These are phyloP conservation scores for Hiodon tergisus DNA, from an alignment of 2,113 vertebrate genomes.

Conservation along the genomic window DNA sequence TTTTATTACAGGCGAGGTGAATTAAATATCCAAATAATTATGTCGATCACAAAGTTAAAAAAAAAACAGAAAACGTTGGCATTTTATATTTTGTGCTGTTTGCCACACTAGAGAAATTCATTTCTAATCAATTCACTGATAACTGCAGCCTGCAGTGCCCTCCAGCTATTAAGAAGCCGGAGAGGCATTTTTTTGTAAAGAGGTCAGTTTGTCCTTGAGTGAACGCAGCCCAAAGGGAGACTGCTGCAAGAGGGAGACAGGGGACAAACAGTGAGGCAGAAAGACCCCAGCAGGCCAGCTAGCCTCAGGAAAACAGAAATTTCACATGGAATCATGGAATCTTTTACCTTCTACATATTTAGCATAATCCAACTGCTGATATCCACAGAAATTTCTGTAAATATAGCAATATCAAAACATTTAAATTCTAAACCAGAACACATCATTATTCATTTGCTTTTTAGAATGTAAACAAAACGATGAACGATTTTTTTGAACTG, in stretches of 20 bases:
- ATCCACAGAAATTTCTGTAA: background rate
- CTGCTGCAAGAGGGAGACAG: background rate
- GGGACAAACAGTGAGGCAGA: slow-evolving; percentile 5
- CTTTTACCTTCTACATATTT: background rate
- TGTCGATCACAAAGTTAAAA: too few relatives aligned
- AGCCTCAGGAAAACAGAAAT: background rate
- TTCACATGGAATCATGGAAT: background rate
- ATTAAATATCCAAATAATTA: too few relatives aligned
- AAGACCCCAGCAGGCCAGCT: slow-evolving; percentile 13
- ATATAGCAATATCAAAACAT: too few relatives aligned
- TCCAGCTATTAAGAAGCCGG: background rate
- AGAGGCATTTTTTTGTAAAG: background rate
- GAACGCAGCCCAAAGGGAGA: background rate
- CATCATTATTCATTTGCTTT: too few relatives aligned
- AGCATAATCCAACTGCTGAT: background rate
- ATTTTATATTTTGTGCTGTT: too few relatives aligned
- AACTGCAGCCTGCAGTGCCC: background rate
- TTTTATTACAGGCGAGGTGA: too few relatives aligned
- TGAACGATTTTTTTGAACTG: too few relatives aligned
- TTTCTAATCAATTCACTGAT: too few relatives aligned
- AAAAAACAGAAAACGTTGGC: too few relatives aligned
- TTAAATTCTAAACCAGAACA: too few relatives aligned
- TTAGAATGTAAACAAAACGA: too few relatives aligned
- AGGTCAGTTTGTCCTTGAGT: background rate
- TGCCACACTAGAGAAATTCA: too few relatives aligned